A percentile compares a stretch with the other conserved stretches of the same genome.
Evolutionary conservation across 2,113 vertebrate genomes (phyloP).

Genomic region (rabbit (Oryctolagus cuniculus)): DNA sequence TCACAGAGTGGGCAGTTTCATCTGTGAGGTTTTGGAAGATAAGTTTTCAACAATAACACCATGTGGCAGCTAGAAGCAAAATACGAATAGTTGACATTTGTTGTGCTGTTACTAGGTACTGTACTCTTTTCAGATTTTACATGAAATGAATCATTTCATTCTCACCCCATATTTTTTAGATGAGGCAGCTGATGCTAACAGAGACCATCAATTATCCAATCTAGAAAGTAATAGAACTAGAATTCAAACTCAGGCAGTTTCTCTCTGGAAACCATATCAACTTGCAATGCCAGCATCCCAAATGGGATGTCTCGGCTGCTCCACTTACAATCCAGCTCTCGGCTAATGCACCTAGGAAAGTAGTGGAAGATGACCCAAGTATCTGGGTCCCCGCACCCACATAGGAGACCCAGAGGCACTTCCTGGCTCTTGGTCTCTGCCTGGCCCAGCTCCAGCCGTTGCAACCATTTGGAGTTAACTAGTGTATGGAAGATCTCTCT

Average conservation of each 20-base stretch:
- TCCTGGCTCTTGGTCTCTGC: no score
- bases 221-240: background rate
- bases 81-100: background rate
- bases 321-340: no score
- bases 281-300: no score
- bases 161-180: background rate
- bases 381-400: no score
- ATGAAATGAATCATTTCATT: background rate
- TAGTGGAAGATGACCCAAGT: no score
- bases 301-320: no score
- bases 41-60: background rate
- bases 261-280: background rate
- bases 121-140: background rate
- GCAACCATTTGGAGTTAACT: no score
- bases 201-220: background rate
- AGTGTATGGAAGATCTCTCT: no score
- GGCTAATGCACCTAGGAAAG: no score
- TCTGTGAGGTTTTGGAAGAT: background rate
- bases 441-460: no score
- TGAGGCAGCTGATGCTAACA: background rate
- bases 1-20: background rate
- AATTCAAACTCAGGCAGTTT: conserved; percentile 15
- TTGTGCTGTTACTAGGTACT: background rate
- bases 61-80: background rate
- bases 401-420: no score